Base-by-base conservation (phyloP, 2,113 vertebrate genomes). In the Heloderma charlesbogerti region DNA sequence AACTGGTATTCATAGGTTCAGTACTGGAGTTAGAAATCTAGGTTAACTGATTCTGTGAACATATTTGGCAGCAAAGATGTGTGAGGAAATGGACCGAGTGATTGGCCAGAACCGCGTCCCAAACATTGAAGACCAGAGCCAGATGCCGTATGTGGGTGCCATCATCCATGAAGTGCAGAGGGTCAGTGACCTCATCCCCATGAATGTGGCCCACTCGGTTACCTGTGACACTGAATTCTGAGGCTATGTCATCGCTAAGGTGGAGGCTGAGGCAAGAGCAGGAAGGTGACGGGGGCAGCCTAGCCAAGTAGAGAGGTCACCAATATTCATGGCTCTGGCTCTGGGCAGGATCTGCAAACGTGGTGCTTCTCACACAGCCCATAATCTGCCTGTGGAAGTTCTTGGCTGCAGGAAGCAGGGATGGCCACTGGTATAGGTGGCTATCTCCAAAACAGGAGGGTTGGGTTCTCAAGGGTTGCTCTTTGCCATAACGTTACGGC, bases 101-200 rank as follows among this genome's bases (percentile, higher is more conserved):
- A 93, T 97, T 1, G 96, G 95, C 25, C 54, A 40, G 18, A 43
- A 75, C 1, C 71, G 92, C 0, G 75, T 37, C 10, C 96, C 96
- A 3, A 78, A 67, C 3, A 20, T 88, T 2, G 94, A 96, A 4
- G 96, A 97, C 74, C 77, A 88, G 20, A 86, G 48, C 48, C 93
- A 92, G 27, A 95, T 97, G 96, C 95, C 96, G 3, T 96, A 97
- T 37, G 94, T 95, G 1, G 90, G 97, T 3, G 96, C 97, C 0
- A 94, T 97, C n/a, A 95, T 97, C 85, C 96, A 96, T 0, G 96
- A 97, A 90, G 66, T 97, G 18, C 96, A 97, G 87, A 94, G 97
- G 12, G 81, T 27, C 69, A 79, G 93, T 77, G 96, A 97, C 37
- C 22, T 97, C 9, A 3, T 87, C 1, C 97, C 96, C 1, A 74